Evolutionary conservation across 2,888 invertebrate species (phyloP).

Genomic region (Nycteola revayana): DNA sequence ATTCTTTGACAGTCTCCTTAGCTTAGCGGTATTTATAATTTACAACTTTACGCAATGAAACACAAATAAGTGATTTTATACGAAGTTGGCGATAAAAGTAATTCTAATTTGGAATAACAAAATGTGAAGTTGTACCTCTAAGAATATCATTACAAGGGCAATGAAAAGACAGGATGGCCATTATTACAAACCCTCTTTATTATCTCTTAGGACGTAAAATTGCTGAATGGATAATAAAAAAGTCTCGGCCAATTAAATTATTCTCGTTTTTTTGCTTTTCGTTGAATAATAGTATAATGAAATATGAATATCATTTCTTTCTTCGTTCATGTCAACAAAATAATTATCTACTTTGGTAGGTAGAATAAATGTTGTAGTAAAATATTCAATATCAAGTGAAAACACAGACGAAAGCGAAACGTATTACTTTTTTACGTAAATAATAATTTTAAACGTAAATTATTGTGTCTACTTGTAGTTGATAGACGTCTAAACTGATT

Average conservation of each 20-base stretch:
- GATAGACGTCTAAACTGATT: too few species aligned
- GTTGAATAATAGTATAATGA: constrained; percentile 6
- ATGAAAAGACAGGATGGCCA: constrained; percentile 32
- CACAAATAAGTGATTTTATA: too few species aligned
- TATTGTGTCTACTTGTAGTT: too few species aligned
- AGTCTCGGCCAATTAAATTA: constrained; percentile 30
- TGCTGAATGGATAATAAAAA: constrained; percentile 29
- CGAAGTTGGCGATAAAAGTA: constrained; percentile 13
- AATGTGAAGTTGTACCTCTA: constrained; percentile 20
- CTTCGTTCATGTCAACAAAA: too few species aligned
- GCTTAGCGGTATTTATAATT: too few species aligned
- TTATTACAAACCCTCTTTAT: constrained; percentile 20
- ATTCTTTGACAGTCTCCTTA: neutral
- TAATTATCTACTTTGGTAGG: too few species aligned
- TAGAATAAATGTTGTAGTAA: too few species aligned
- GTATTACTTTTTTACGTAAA: too few species aligned
- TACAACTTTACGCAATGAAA: too few species aligned
- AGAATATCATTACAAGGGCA: constrained; percentile 32
- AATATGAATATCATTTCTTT: neutral
- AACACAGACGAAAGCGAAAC: too few species aligned
- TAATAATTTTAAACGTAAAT: too few species aligned
- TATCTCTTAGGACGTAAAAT: constrained; percentile 18
- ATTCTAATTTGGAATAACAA: constrained; percentile 16
- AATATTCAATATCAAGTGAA: too few species aligned
- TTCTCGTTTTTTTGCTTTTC: constrained; percentile 17